A percentile compares a stretch with the other conserved stretches of the same genome.
phyloP scores from a whole-genome alignment of 2,113 vertebrate species.

The Callopanchax toddi region DNA sequence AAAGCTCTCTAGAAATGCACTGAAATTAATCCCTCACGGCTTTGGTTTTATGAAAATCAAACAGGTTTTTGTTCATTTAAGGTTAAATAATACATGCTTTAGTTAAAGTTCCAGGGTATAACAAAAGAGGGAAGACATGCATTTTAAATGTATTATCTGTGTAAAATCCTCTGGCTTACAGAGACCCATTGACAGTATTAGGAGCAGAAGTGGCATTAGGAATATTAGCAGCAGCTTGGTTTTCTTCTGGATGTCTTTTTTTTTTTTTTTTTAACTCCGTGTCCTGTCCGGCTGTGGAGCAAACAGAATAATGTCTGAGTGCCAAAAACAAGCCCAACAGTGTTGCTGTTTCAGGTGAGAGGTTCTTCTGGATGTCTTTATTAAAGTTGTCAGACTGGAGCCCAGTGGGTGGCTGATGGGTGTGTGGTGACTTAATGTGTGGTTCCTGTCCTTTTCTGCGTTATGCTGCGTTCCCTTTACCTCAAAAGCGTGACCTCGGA shows the following conservation, averaged over 20 bases:
- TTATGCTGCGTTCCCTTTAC: no score
- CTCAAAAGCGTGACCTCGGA: no score
- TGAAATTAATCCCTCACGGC: neutral
- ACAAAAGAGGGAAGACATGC: neutral
- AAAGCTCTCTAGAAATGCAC: neutral
- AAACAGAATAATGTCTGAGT: no score
- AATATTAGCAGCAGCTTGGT: neutral
- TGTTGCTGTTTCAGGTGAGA: no score
- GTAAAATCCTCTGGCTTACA: neutral
- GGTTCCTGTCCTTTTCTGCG: no score
- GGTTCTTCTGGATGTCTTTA: no score
- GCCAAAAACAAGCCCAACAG: no score
- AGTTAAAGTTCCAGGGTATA: neutral
- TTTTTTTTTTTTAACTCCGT: no score
- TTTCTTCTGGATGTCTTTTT: neutral
- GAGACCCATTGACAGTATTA: neutral
- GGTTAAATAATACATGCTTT: neutral
- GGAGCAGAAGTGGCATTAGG: neutral
- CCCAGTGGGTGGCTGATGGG: no score
- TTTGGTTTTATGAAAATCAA: neutral
- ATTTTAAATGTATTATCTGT: neutral
- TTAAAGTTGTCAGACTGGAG: no score
- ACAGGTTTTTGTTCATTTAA: neutral
- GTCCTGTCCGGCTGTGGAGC: no score
- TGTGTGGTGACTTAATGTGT: no score